Conservation (phyloP, 2,888 invertebrate genomes). For the Eretmocerus hayati region DNA sequence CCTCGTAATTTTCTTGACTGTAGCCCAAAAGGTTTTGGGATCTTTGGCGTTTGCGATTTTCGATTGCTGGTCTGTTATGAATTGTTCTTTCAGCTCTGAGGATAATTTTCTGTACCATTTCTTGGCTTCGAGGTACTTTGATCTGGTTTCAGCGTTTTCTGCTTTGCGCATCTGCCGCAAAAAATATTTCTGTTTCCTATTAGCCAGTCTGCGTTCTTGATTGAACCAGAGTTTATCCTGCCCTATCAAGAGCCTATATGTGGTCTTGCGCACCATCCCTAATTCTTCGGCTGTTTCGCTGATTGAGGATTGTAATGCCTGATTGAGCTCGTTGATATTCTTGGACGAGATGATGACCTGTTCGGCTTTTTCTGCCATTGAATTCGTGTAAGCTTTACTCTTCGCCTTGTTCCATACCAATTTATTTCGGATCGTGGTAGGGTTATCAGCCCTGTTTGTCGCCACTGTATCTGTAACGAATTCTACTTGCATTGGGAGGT, state of each 20-base stretch:
- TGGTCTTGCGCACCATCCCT: background rate
- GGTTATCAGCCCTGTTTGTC: background rate
- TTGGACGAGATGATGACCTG: background rate
- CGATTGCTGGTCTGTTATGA: background rate
- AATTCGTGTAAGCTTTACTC: background rate
- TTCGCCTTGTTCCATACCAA: background rate
- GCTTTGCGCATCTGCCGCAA: too few species aligned
- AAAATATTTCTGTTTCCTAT: background rate
- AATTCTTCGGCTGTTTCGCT: background rate
- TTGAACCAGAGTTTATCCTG: background rate
- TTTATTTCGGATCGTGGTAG: background rate
- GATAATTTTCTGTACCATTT: background rate
- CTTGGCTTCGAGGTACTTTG: too few species aligned
- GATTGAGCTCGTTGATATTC: background rate
- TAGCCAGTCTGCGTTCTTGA: background rate
- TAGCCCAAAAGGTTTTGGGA: background rate
- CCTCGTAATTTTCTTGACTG: background rate
- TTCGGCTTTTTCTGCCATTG: background rate
- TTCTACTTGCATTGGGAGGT: background rate
- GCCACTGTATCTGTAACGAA: background rate
- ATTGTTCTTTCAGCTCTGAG: background rate
- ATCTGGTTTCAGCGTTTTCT: too few species aligned
- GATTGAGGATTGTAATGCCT: background rate
- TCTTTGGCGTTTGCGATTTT: background rate
- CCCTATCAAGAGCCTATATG: background rate